A percentile compares a stretch with the other conserved stretches of the same genome.
phyloP scores from a whole-genome alignment of 2,888 invertebrate species.

The Rhyacophila evoluta region DNA sequence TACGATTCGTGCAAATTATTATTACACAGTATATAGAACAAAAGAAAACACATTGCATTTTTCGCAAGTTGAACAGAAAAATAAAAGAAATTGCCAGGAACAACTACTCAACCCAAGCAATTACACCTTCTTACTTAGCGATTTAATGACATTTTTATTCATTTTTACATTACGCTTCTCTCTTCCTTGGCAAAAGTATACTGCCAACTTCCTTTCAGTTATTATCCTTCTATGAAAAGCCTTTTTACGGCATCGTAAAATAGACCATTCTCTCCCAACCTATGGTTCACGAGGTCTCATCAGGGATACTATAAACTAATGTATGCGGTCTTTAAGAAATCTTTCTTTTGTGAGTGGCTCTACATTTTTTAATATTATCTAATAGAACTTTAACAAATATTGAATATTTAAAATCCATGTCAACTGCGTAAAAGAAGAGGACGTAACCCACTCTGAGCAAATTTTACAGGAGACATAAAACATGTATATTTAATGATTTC shows the following conservation, averaged over 20 bases:
- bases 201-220: constrained; percentile 2
- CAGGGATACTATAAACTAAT: not conserved
- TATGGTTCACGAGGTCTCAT: not conserved
- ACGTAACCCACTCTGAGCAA: too few relatives aligned
- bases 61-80: not conserved
- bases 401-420: too few relatives aligned
- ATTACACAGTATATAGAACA: not conserved
- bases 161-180: not conserved
- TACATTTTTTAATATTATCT: too few relatives aligned
- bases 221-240: not conserved
- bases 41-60: not conserved
- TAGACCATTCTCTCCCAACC: not conserved
- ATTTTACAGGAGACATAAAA: too few relatives aligned
- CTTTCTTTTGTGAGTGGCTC: too few relatives aligned
- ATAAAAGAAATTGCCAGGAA: not conserved
- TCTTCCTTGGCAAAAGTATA: not conserved
- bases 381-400: too few relatives aligned
- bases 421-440: too few relatives aligned
- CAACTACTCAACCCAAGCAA: not conserved
- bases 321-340: too few relatives aligned
- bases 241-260: constrained; percentile 1
- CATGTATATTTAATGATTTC: too few relatives aligned
- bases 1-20: not conserved
- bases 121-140: not conserved
- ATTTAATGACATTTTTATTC: constrained; percentile 5